These are phyloP conservation scores for Acronicta aceris DNA, from an alignment of 2,888 invertebrate genomes.

Conservation along the genomic window DNA sequence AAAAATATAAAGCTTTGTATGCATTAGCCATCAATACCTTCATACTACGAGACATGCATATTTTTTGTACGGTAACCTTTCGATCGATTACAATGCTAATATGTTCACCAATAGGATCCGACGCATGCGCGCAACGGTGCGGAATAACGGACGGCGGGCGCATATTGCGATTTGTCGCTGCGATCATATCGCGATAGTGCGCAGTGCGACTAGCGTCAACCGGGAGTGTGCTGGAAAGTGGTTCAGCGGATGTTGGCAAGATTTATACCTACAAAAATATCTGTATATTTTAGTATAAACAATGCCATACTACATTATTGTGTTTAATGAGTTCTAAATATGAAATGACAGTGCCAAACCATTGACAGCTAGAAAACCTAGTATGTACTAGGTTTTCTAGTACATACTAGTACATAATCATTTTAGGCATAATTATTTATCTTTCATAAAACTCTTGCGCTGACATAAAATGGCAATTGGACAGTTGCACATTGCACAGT, in stretches of 20 bases:
- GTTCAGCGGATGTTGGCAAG: constrained; percentile 39
- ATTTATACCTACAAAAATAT: background rate
- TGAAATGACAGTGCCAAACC: too few species aligned
- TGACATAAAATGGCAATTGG: constrained; percentile 2
- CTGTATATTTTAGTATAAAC: too few species aligned
- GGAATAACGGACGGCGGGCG: constrained; percentile 63
- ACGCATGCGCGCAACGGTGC: constrained; percentile 66
- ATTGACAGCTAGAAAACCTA: too few species aligned
- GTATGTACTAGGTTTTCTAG: too few species aligned
- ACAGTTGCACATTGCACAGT: too few species aligned
- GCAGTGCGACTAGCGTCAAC: constrained; percentile 66
- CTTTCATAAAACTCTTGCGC: background rate
- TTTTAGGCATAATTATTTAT: too few species aligned
- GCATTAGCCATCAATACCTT: constrained; percentile 49
- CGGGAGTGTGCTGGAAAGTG: constrained; percentile 54
- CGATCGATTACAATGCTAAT: constrained; percentile 66
- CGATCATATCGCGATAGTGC: constrained; percentile 72
- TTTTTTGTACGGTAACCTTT: constrained; percentile 59
- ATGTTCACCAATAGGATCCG: constrained; percentile 59
- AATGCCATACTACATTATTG: too few species aligned
- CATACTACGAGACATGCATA: constrained; percentile 27
- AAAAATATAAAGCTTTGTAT: constrained; percentile 34
- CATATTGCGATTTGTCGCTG: constrained; percentile 77
- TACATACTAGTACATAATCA: too few species aligned
- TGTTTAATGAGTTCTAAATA: too few species aligned